Evolutionary conservation across 2,888 invertebrate species (phyloP).

Genomic region (Metalampra italica): DNA sequence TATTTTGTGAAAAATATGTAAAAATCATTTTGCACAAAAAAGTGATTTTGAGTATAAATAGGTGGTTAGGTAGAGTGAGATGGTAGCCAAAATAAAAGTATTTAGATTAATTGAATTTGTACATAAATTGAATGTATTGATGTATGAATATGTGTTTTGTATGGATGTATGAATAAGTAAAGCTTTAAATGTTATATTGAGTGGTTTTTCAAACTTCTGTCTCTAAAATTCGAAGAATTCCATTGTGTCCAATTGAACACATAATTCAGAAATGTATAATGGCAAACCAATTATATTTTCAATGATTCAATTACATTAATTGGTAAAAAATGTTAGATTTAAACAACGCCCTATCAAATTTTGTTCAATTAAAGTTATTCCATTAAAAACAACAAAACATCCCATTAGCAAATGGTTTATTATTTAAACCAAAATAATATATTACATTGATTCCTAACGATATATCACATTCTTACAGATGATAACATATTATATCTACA

Average conservation of each 20-base stretch:
- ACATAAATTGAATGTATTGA: conserved; percentile 7
- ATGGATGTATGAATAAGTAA: conserved; percentile 39
- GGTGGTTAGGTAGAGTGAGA: background rate
- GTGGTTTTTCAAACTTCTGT: background rate
- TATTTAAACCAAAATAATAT: background rate
- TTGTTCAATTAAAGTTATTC: too few relatives aligned
- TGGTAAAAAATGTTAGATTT: too few relatives aligned
- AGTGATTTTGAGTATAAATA: too few relatives aligned
- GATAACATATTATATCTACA: background rate
- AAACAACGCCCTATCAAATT: too few relatives aligned
- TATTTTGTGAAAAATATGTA: too few relatives aligned
- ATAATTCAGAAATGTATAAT: too few relatives aligned
- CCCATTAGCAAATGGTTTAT: conserved; percentile 15
- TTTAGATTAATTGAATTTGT: background rate
- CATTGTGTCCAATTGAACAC: too few relatives aligned
- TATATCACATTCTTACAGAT: background rate
- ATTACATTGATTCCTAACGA: background rate
- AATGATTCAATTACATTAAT: too few relatives aligned
- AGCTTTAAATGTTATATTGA: conserved; percentile 44
- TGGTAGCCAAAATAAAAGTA: background rate
- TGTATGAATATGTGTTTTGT: too few relatives aligned
- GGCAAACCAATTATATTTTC: too few relatives aligned
- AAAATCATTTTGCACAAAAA: too few relatives aligned
- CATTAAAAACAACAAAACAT: background rate
- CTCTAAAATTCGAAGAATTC: background rate